Percentiles rank a stretch among this genome's conserved stretches.
These are phyloP conservation scores for Anthophora plumipes DNA, from an alignment of 2,888 invertebrate genomes.

Conservation along the genomic window DNA sequence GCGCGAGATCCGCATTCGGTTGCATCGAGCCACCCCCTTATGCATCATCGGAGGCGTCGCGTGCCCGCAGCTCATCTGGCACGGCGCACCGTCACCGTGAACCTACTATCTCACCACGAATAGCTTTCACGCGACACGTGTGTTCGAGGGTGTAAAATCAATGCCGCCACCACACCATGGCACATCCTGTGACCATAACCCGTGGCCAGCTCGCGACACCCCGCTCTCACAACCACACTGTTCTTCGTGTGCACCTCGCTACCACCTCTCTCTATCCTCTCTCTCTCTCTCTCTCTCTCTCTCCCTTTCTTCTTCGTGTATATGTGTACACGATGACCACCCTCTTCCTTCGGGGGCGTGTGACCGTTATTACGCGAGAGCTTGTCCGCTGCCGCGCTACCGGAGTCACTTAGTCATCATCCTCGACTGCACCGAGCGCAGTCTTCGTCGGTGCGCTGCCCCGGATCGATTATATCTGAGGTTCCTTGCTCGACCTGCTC, in stretches of 20 bases:
- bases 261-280: background rate
- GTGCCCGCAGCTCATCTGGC: slow-evolving; percentile 82
- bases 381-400: slow-evolving; percentile 59
- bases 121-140: slow-evolving; percentile 79
- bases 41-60: slow-evolving; percentile 79
- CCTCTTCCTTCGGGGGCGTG: slow-evolving; percentile 64
- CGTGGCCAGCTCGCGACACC: slow-evolving; percentile 67
- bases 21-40: slow-evolving; percentile 61
- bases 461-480: slow-evolving; percentile 53
- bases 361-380: slow-evolving; percentile 67
- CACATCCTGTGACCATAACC: slow-evolving; percentile 76
- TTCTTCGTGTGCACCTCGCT: slow-evolving; percentile 37
- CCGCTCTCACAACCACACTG: slow-evolving; percentile 25
- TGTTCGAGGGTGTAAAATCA: slow-evolving; percentile 80
- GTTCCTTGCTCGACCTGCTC: slow-evolving; percentile 9
- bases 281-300: background rate
- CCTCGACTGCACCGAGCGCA: slow-evolving; percentile 67
- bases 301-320: background rate
- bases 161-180: slow-evolving; percentile 76
- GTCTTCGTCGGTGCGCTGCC: slow-evolving; percentile 59
- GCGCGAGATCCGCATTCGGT: slow-evolving; percentile 67
- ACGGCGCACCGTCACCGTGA: slow-evolving; percentile 74
- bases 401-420: slow-evolving; percentile 77
- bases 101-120: slow-evolving; percentile 80
- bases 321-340: slow-evolving; percentile 61